phyloP scores from a whole-genome alignment of 2,888 invertebrate genomes.

The Teinopalpus imperialis region DNA sequence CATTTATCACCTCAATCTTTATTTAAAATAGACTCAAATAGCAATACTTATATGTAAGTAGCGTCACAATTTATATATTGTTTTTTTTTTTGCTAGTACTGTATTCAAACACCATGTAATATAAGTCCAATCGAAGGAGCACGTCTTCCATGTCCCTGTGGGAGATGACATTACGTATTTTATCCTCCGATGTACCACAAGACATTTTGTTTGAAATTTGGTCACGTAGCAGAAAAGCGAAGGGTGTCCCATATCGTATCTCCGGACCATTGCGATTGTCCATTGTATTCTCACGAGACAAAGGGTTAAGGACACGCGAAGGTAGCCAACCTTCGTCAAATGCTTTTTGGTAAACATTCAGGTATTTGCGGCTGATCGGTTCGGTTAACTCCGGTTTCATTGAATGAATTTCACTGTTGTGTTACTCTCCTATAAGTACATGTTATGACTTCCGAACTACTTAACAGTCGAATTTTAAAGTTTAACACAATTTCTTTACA shows the following conservation, averaged over 20 bases:
- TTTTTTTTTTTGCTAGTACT: conserved; percentile 26
- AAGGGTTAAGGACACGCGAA: conserved; percentile 70
- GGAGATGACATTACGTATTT: conserved; percentile 74
- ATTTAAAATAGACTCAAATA: no score
- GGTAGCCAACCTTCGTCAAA: conserved; percentile 74
- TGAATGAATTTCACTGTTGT: conserved; percentile 2
- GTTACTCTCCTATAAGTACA: background rate
- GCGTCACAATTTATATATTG: conserved; percentile 5
- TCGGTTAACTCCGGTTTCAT: conserved; percentile 35
- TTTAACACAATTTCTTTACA: no score
- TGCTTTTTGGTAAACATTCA: conserved; percentile 66
- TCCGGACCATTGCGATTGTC: conserved; percentile 73
- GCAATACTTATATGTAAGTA: no score
- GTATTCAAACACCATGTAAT: conserved; percentile 23
- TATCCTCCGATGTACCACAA: conserved; percentile 59
- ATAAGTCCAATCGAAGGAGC: conserved; percentile 30
- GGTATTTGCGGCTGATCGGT: conserved; percentile 60
- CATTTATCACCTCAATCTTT: no score
- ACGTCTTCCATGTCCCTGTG: conserved; percentile 46
- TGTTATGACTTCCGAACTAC: background rate
- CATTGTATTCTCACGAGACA: conserved; percentile 78
- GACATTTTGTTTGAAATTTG: conserved; percentile 76
- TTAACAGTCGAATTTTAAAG: background rate
- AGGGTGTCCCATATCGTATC: conserved; percentile 75
- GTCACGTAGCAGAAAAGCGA: conserved; percentile 66